Evolutionary conservation across 2,888 invertebrate species (phyloP), one percentile per base, ranked within the genome.

Genomic region (Ceriagrion tenellum): DNA sequence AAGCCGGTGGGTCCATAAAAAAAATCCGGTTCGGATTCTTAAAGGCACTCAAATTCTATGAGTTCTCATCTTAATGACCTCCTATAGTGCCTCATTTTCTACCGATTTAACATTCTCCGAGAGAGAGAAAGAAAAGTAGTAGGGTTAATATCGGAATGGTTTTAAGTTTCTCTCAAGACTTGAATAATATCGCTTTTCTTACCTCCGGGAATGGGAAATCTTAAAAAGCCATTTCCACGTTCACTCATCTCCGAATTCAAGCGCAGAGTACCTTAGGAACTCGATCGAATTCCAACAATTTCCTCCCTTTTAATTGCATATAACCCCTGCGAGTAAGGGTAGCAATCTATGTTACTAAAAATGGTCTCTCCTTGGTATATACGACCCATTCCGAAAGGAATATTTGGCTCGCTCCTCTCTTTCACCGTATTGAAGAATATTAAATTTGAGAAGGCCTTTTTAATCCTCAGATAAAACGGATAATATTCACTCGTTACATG

Each of bases 31-130:
- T 81, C 81, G 81, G 35, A 81, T 81, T 81, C 81, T 81, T 81
- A 81, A 59, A 81, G 81, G 81, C 81, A 81, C 81, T 81, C 81
- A 81, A 81, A 81, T 69, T 69, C 69, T 69, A 69, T 69, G 69
- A 69, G 69, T 69, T 69, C n/a, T n/a, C 69, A 69, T 81, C 81
- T 81, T 81, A 81, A 81, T 81, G 81, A 81, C 81, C 81, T 30
- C 35, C 59, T 18, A 35, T 81, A 81, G 35, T 35, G 30, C 30
- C 81, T 81, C 81, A 81, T 81, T 81, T 81, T 35, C 30, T 81
- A 81, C 30, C 81, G 35, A 81, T 81, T 81, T 81, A 81, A 81
- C 81, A 81, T 81, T 81, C 81, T 69, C 81, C 18, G 18, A 35
- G 81, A 35, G 81, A 35, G 18, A 16, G 35, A 81, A 18, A 12